Base-by-base conservation (phyloP, 2,113 vertebrate species). In the Platycercus adscitus region DNA sequence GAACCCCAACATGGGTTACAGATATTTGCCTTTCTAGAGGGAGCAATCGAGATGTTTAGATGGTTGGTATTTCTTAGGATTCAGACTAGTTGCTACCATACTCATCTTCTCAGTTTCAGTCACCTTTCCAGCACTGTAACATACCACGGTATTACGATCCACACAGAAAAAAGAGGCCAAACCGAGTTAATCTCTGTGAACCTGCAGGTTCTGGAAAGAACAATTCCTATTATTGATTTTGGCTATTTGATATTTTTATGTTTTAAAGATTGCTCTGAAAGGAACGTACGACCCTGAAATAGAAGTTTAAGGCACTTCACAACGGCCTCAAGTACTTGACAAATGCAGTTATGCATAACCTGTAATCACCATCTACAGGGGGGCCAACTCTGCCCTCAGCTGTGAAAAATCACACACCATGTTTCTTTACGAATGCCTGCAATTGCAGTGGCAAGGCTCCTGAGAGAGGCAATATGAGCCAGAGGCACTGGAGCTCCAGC, bases 321-420 rank as follows among this genome's bases (percentile, higher is more conserved):
- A 24, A 80, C 5, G 10, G 56, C 55, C 70, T 82, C 55, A 71
- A 88, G 55, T 65, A 87, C 78, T 81, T 93, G 80, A 93, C 41
- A 97, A 95, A 87, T 50, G 21, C 47, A 91, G 79, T 87, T 96
- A 69, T 90, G 52, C 76, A 92, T 86, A 94, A 85, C 72, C 80
- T 82, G 43, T 89, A 96, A 95, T 97, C 86, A 95, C 81, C 11
- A 5, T 35, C 90, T 96, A 49, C 49, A 50, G 76, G 70, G 37
- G 65, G 21, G 8, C 18, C 72, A 73, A 37, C n/a, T 92, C 72
- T 91, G 43, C 64, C 61, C 76, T 90, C 56, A 90, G 69, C 47
- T 56, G 63, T 93, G 65, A 69, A 82, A 95, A 91, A 49, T 37
- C 55, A 46, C 68, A 56, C 43, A 39, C 56, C 4, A 3, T 8